Base-by-base conservation (phyloP, 2,888 invertebrate genomes). In the Eilema depressum region DNA sequence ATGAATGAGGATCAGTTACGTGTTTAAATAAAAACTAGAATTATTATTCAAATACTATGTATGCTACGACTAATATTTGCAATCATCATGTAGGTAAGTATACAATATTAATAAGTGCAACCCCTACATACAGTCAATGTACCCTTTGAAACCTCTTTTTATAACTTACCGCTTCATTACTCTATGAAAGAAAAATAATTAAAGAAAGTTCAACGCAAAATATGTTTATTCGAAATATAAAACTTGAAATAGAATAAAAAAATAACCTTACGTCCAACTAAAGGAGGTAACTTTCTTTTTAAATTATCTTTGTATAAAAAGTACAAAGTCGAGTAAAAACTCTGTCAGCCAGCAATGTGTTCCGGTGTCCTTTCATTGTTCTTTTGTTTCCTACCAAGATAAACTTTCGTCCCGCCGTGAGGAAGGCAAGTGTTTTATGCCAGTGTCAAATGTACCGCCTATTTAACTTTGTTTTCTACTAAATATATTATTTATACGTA, bases 381-480 rank as follows among this genome's bases (percentile, higher is more conserved):
- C 77, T 77, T 81, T 81, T 71, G 84, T 85, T 85, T 83, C 80
- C 77, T 80, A 62, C 66, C 26, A 81, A 82, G 85, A 85, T 81
- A 85, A 85, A 85, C 78, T 85, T 85, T 83, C 69, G 79, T 83
- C 79, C 79, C 72, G 75, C 70, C 63, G 64, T 69, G 69, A 79
- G 80, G 74, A 79, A 79, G 80, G 74, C 81, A 77, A 80, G 85
- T 87, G 86, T 88, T 89, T 88, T 88, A 86, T 87, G 83, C 81
- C 75, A 75, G 85, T 86, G 87, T 89, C 90, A 88, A 88, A 85
- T 84, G 85, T 85, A 84, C 78, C 80, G 78, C 84, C 80, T 80
- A 80, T 79, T 79, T 82, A 75, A 73, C 69, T 82, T 76, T 78
- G 79, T 77, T 81, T 82, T 76, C 65, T 71, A 72, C 74, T 79